phyloP scores from a whole-genome alignment of 1,140 invertebrate genomes.

The Drosophila novamexicana region DNA sequence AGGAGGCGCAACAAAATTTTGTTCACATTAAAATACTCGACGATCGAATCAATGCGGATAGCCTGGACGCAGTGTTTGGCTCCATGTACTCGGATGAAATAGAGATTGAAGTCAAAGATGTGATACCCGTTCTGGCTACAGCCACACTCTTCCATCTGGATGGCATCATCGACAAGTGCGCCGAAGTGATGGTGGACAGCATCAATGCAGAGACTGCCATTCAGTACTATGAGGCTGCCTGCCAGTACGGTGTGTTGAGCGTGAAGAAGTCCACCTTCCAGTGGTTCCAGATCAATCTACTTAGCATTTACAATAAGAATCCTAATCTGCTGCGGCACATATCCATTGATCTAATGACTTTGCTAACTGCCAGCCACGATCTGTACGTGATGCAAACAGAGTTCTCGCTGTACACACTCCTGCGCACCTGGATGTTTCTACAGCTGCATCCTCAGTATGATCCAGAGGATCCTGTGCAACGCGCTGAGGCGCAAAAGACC shows the following conservation, averaged over 20 bases:
- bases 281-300: conserved; percentile 90
- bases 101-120: conserved; percentile 88
- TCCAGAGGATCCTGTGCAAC: conserved; percentile 67
- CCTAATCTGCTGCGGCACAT: conserved; percentile 87
- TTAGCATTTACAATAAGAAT: conserved; percentile 87
- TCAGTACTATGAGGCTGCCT: conserved; percentile 89
- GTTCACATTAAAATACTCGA: conserved; percentile 91
- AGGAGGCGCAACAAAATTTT: conserved; percentile 88
- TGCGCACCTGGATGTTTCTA: conserved; percentile 89
- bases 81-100: conserved; percentile 93
- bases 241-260: conserved; percentile 88
- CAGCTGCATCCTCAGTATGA: conserved; percentile 80
- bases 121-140: conserved; percentile 90
- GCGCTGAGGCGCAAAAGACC: conserved; percentile 52
- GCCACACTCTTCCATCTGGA: conserved; percentile 92
- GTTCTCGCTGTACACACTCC: conserved; percentile 91
- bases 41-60: conserved; percentile 89
- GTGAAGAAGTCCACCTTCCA: conserved; percentile 88
- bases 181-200: conserved; percentile 91
- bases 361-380: conserved; percentile 88
- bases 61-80: conserved; percentile 90
- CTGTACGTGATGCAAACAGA: conserved; percentile 93
- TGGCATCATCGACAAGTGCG: conserved; percentile 90
- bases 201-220: conserved; percentile 89
- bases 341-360: conserved; percentile 88